Base-by-base conservation (phyloP, 2,888 invertebrate genomes). In the Mycogona germanica region DNA sequence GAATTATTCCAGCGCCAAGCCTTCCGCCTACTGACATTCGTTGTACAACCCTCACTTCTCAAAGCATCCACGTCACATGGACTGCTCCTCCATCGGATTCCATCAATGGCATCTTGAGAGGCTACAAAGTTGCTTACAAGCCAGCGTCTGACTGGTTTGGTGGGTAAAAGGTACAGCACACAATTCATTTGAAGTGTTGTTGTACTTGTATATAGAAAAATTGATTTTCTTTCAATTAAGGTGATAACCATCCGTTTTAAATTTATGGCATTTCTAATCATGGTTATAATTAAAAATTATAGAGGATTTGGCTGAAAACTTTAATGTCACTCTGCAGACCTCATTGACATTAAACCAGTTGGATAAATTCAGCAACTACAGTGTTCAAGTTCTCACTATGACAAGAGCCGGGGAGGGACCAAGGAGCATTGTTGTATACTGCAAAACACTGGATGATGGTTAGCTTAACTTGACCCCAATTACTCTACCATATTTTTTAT, bases 361-460 rank as follows among this genome's bases (percentile, higher is more conserved):
- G 53, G 87, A 88, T 70, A 93, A 92, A 70, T 95, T 83, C 72
- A 93, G 93, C 2, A 95, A 96, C 73, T 96, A 95, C 72, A 93
- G 91, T 55, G 88, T 96, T 81, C 91, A 93, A 76, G 91, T 96
- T 30, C 73, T 93, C 62, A 93, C 95, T 17, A 93, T 85, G 64
- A 95, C 95, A 3, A 84, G 89, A 55, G 93, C 92, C 60, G 96
- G 95, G 9, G 93, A 95, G 69, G 95, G 95, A 57, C 92, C 91
- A 40, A 80, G 88, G 61, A 84, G 86, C 61, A 76, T 78, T 19
- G 84, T 87, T 7, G 87, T 93, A 62, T 88, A 88, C 70, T 91
- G 93, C 68, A 86, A 86, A 73, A 95, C 93, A 47, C 88, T 91
- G 75, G 92, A 93, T 73, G 95, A 95, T 71, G 87, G 92, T 91